Percentiles rank a stretch among this genome's conserved stretches.
phyloP scores from a whole-genome alignment of 2,113 vertebrate species.

The Heterotilapia buettikoferi region DNA sequence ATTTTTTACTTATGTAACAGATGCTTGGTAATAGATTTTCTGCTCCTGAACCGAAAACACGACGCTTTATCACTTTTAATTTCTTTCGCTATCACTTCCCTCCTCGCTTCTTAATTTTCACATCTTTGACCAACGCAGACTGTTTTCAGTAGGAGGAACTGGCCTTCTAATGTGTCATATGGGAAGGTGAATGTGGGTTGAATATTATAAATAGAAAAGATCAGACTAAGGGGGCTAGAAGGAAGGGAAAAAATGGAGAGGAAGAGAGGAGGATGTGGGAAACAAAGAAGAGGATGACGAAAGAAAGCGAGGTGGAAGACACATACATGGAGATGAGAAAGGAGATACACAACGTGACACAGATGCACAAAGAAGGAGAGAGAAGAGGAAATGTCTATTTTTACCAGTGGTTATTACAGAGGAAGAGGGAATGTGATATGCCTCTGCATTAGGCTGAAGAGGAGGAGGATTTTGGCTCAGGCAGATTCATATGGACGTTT shows the following conservation, averaged over 20 bases:
- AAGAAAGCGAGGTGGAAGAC: constrained; percentile 25
- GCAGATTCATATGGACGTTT: constrained; percentile 20
- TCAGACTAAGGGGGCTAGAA: constrained; percentile 10
- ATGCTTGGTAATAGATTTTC: background rate
- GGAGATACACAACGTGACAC: constrained; percentile 9
- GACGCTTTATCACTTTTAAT: background rate
- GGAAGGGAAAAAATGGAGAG: background rate
- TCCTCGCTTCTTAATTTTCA: background rate
- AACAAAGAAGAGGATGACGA: constrained; percentile 25
- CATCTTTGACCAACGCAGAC: constrained; percentile 16
- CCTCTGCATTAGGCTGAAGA: constrained; percentile 7
- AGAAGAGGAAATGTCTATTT: constrained; percentile 58
- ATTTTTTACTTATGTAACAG: background rate
- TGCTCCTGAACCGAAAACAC: background rate
- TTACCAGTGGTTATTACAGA: constrained; percentile 30
- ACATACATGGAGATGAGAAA: constrained; percentile 24
- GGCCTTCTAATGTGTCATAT: constrained; percentile 20
- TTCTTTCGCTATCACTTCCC: background rate
- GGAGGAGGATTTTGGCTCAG: constrained; percentile 12
- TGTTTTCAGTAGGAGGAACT: constrained; percentile 9
- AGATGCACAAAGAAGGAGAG: background rate
- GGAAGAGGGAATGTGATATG: constrained; percentile 37
- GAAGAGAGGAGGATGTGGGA: constrained; percentile 20
- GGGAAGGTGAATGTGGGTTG: constrained; percentile 58
- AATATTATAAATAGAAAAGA: constrained; percentile 61